Conservation (phyloP, 2,888 invertebrate genomes). For the Drosophila limbata region DNA sequence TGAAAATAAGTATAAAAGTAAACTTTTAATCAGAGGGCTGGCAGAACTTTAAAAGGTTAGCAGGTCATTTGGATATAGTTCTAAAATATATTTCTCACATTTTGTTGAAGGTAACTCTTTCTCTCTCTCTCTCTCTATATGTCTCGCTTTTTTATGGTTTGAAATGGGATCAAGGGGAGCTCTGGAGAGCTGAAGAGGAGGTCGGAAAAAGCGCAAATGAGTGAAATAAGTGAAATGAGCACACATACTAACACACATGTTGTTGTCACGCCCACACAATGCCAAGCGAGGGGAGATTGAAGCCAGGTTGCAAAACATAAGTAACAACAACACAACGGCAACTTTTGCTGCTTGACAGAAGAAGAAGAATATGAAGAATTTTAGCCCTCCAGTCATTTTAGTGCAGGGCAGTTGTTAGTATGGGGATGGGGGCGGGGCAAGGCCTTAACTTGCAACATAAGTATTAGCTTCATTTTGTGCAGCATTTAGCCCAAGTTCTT, state of each 20-base stretch:
- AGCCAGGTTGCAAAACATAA: constrained; percentile 5
- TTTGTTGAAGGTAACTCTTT: neutral
- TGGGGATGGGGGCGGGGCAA: constrained; percentile 30
- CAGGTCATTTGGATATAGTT: constrained; percentile 17
- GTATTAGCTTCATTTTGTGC: constrained; percentile 80
- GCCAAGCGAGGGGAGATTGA: neutral
- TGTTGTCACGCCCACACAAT: constrained; percentile 69
- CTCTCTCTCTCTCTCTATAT: neutral
- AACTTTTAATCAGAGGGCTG: constrained; percentile 1
- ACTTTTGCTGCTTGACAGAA: constrained; percentile 54
- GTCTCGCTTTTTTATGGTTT: neutral
- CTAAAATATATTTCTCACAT: constrained; percentile 19
- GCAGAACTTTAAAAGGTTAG: neutral
- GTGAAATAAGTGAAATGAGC: constrained; percentile 55
- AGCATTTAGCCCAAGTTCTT: constrained; percentile 60
- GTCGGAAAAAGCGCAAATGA: constrained; percentile 56
- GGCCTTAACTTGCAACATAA: constrained; percentile 74
- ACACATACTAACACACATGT: constrained; percentile 35
- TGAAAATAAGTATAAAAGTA: neutral
- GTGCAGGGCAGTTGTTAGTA: neutral
- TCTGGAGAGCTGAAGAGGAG: neutral
- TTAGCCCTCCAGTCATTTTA: constrained; percentile 64
- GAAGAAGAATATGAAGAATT: constrained; percentile 16
- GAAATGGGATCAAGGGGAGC: constrained; percentile 30
- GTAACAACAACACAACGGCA: constrained; percentile 19